phyloP scores from a whole-genome alignment of 2,888 invertebrate genomes.

The Conistra vaccinii region DNA sequence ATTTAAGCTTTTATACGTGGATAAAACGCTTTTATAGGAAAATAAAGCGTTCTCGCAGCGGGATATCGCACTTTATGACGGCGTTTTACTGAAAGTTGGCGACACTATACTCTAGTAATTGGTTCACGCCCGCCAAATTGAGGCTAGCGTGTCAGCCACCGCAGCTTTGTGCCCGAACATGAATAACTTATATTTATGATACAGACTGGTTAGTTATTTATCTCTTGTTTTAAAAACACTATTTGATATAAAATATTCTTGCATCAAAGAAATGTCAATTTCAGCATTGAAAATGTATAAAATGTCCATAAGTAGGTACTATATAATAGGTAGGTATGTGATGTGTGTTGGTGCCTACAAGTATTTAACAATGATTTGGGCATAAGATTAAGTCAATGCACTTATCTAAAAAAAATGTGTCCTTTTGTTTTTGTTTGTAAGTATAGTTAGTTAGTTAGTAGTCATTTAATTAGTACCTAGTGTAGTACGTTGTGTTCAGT shows the following conservation, averaged over 20 bases:
- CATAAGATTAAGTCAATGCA: neutral
- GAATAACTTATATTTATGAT: conserved; percentile 57
- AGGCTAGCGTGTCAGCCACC: conserved; percentile 72
- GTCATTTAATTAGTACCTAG: too few species aligned
- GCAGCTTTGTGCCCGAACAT: conserved; percentile 55
- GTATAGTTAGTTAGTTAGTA: too few species aligned
- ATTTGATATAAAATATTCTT: conserved; percentile 18
- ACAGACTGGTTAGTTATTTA: conserved; percentile 46
- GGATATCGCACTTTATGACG: conserved; percentile 89
- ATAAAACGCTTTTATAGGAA: conserved; percentile 90
- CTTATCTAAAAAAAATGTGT: too few species aligned
- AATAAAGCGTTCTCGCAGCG: conserved; percentile 90
- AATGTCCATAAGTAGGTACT: too few species aligned
- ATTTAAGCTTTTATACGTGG: conserved; percentile 91
- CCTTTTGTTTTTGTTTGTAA: too few species aligned
- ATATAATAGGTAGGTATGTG: too few species aligned
- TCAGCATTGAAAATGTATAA: neutral
- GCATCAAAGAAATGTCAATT: conserved; percentile 23
- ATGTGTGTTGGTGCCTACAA: neutral
- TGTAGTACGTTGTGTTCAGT: too few species aligned
- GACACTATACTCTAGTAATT: conserved; percentile 86
- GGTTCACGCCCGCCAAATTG: conserved; percentile 84
- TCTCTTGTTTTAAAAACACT: conserved; percentile 27
- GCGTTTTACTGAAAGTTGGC: conserved; percentile 89
- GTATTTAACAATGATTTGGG: neutral